phyloP scores from a whole-genome alignment of 1,140 invertebrate species.

The Drosophila tropicalis region DNA sequence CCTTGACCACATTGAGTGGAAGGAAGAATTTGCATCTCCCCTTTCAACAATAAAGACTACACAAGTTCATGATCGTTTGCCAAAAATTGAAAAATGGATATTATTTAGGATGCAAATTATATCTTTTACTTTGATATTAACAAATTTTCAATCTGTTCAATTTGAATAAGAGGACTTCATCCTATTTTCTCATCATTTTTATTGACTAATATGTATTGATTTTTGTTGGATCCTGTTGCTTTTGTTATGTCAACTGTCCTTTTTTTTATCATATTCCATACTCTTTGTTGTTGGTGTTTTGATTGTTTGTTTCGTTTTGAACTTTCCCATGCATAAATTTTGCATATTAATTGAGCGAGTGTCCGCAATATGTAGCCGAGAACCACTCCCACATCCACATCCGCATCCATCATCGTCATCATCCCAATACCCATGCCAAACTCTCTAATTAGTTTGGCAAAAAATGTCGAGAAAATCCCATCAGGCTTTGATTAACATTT shows the following conservation, averaged over 20 bases:
- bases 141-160: too few species aligned
- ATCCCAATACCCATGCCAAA: background rate
- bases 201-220: conserved; percentile 19
- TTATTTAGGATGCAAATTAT: too few species aligned
- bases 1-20: background rate
- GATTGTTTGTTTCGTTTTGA: conserved; percentile 70
- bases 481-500: conserved; percentile 80
- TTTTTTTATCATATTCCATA: conserved; percentile 34
- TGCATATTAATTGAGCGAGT: conserved; percentile 78
- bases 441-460: conserved; percentile 67
- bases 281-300: conserved; percentile 45
- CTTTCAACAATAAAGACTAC: too few species aligned
- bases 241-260: conserved; percentile 6
- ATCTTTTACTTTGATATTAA: too few species aligned
- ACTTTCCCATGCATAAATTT: conserved; percentile 81
- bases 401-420: background rate
- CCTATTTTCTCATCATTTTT: conserved; percentile 28
- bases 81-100: too few species aligned
- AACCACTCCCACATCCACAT: background rate
- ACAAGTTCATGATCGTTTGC: too few species aligned
- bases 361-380: conserved; percentile 50
- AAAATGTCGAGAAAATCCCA: conserved; percentile 59
- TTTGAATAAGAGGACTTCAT: background rate
- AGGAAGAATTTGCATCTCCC: background rate
- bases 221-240: conserved; percentile 34